Evolutionary conservation across 2,888 invertebrate species (phyloP).

Genomic region (Drosophila nr. fundita): DNA sequence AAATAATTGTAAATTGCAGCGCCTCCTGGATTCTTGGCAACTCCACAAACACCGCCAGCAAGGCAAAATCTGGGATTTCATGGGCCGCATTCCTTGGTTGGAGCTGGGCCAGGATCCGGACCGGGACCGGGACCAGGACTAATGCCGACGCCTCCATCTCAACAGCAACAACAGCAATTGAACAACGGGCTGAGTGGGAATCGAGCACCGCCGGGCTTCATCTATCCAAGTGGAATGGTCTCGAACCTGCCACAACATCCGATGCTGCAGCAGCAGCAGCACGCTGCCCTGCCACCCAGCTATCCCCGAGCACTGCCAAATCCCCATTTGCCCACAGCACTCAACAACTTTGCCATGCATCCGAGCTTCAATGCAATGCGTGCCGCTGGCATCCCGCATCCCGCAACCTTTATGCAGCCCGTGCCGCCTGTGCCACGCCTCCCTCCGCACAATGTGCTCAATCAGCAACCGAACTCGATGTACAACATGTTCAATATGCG

Average conservation of each 20-base stretch:
- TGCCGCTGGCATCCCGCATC: slow-evolving; percentile 78
- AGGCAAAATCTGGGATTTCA: slow-evolving; percentile 70
- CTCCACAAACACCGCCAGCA: slow-evolving; percentile 69
- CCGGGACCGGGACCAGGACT: slow-evolving; percentile 61
- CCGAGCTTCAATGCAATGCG: slow-evolving; percentile 85
- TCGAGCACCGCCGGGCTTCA: slow-evolving; percentile 82
- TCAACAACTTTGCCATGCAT: slow-evolving; percentile 85
- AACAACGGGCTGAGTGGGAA: slow-evolving; percentile 70
- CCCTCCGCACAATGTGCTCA: slow-evolving; percentile 78
- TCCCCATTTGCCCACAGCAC: slow-evolving; percentile 83
- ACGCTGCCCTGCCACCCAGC: slow-evolving; percentile 64
- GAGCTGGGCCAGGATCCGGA: slow-evolving; percentile 29
- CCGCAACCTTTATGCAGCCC: slow-evolving; percentile 73
- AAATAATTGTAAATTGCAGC: slow-evolving; percentile 52
- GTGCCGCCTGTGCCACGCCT: slow-evolving; percentile 81
- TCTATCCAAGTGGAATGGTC: slow-evolving; percentile 74
- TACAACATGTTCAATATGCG: slow-evolving; percentile 84
- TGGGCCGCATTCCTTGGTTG: slow-evolving; percentile 55
- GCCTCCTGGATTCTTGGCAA: slow-evolving; percentile 73
- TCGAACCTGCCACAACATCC: slow-evolving; percentile 80
- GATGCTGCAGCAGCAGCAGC: slow-evolving; percentile 75
- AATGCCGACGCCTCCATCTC: slow-evolving; percentile 62
- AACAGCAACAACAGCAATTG: slow-evolving; percentile 52
- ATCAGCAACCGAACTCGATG: slow-evolving; percentile 74
- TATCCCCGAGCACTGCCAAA: slow-evolving; percentile 82